Conservation (phyloP, 2,888 invertebrate genomes). For the Clivina fossor region DNA sequence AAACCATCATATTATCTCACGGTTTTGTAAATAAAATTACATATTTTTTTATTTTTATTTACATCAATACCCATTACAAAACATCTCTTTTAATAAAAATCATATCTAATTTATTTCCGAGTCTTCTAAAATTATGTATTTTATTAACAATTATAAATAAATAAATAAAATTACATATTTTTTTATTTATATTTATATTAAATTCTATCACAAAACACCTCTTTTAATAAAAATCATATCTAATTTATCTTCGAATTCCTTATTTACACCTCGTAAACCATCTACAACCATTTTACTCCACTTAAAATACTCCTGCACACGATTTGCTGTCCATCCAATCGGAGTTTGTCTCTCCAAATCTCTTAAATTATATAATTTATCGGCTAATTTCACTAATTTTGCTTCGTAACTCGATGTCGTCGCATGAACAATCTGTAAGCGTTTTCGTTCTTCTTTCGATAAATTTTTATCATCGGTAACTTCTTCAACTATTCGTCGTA, state of each 20-base stretch:
- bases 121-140: slow-evolving; percentile 36
- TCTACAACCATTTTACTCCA: slow-evolving; percentile 71
- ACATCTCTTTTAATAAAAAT: slow-evolving; percentile 52
- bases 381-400: slow-evolving; percentile 77
- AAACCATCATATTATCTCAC: no score
- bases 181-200: slow-evolving; percentile 14
- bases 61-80: slow-evolving; percentile 14
- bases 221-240: slow-evolving; percentile 56
- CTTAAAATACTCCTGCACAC: slow-evolving; percentile 65
- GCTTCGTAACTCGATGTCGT: slow-evolving; percentile 59
- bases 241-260: slow-evolving; percentile 58
- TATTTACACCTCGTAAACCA: slow-evolving; percentile 65
- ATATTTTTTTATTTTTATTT: slow-evolving; percentile 12
- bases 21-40: neutral
- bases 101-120: slow-evolving; percentile 61
- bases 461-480: slow-evolving; percentile 75
- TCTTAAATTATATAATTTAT: slow-evolving; percentile 79
- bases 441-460: slow-evolving; percentile 64
- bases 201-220: slow-evolving; percentile 34
- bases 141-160: slow-evolving; percentile 6
- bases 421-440: slow-evolving; percentile 66
- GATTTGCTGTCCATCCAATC: slow-evolving; percentile 62
- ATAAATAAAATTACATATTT: slow-evolving; percentile 10
- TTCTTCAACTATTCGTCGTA: slow-evolving; percentile 62
- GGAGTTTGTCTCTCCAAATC: slow-evolving; percentile 63